phyloP scores from a whole-genome alignment of 2,888 invertebrate species.

The Cryptocephalus moraei region DNA sequence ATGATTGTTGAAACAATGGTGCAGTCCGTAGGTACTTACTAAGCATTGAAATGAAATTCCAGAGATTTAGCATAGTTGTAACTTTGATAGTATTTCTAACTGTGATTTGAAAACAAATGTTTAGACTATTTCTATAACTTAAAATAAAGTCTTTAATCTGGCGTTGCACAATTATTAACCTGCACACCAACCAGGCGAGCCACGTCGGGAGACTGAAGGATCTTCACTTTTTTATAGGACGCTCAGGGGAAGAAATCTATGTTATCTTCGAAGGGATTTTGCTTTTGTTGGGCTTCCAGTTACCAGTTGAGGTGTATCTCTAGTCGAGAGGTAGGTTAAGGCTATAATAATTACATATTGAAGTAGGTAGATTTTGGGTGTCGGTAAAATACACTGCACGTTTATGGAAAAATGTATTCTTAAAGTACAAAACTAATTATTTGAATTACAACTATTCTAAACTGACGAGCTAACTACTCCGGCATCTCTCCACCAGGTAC shows the following conservation, averaged over 20 bases:
- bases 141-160: constrained; percentile 1
- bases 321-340: too few species aligned
- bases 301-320: too few species aligned
- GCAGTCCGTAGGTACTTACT: too few species aligned
- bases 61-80: constrained; percentile 10
- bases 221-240: too few species aligned
- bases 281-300: too few species aligned
- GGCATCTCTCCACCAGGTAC: constrained; percentile 75
- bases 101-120: constrained; percentile 31
- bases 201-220: too few species aligned
- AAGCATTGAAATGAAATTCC: constrained; percentile 6
- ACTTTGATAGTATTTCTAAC: constrained; percentile 29
- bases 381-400: neutral
- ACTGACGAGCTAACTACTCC: constrained; percentile 35
- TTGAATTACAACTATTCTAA: neutral
- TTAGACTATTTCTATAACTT: constrained; percentile 28
- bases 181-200: too few species aligned
- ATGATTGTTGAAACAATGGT: neutral
- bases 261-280: too few species aligned
- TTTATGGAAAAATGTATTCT: neutral
- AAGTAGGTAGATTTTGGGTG: too few species aligned
- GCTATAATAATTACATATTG: too few species aligned
- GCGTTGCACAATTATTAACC: too few species aligned
- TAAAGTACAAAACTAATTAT: constrained; percentile 1
- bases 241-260: too few species aligned